phyloP scores from a whole-genome alignment of 1,140 invertebrate genomes.

The Drosophila equinoxialis region DNA sequence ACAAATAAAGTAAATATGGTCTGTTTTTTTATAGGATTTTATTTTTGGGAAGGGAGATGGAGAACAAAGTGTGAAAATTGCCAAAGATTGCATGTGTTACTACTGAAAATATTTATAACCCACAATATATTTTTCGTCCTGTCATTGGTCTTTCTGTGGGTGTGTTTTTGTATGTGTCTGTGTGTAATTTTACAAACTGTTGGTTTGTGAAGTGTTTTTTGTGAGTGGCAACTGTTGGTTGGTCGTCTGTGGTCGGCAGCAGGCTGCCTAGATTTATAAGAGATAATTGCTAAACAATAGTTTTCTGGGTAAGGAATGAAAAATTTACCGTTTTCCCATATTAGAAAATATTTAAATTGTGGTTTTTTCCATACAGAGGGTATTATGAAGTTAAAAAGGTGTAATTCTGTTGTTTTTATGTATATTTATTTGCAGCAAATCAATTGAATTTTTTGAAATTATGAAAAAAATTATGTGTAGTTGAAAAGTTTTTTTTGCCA shows the following conservation, averaged over 20 bases:
- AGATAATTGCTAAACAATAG: slow-evolving; percentile 37
- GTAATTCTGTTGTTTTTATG: too few relatives aligned
- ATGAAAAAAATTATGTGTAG: too few relatives aligned
- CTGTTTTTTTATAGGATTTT: background rate
- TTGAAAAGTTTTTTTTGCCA: too few relatives aligned
- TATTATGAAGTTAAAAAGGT: too few relatives aligned
- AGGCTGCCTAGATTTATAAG: slow-evolving; percentile 64
- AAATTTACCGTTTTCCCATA: background rate
- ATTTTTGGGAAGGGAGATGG: background rate
- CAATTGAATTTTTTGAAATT: too few relatives aligned
- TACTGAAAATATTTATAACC: slow-evolving; percentile 66
- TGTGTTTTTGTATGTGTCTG: slow-evolving; percentile 21
- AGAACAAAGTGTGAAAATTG: slow-evolving; percentile 66
- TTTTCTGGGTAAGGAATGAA: slow-evolving; percentile 1
- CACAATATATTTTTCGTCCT: slow-evolving; percentile 63
- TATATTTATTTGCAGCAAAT: too few relatives aligned
- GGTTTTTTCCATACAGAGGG: too few relatives aligned
- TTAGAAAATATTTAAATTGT: too few relatives aligned
- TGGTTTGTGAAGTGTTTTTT: slow-evolving; percentile 57
- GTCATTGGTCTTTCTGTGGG: slow-evolving; percentile 54
- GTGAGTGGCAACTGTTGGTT: slow-evolving; percentile 49
- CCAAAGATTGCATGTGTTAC: slow-evolving; percentile 74
- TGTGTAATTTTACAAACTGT: slow-evolving; percentile 60
- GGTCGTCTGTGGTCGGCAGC: slow-evolving; percentile 60
- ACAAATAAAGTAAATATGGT: too few relatives aligned